Conservation (phyloP, 2,888 invertebrate species). For the Conchocele bisecta region DNA sequence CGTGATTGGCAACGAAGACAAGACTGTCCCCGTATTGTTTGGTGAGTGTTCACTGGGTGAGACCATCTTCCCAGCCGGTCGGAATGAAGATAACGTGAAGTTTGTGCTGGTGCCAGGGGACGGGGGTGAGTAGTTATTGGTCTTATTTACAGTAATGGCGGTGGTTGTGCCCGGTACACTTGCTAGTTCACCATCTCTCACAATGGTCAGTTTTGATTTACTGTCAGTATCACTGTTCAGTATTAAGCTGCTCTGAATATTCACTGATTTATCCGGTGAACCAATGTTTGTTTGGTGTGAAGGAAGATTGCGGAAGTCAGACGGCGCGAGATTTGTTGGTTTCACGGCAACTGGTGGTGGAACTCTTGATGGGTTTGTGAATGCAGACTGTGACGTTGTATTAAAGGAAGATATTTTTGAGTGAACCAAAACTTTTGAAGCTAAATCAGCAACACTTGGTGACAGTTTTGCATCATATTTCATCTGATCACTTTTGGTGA, state of each 20-base stretch:
- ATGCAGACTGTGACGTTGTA: conserved; percentile 41
- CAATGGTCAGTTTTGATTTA: neutral
- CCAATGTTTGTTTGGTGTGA: conserved; percentile 43
- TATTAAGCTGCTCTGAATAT: conserved; percentile 1
- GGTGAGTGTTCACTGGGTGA: no score
- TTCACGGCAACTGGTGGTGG: conserved; percentile 49
- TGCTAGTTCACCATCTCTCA: neutral
- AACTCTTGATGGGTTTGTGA: conserved; percentile 55
- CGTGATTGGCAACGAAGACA: conserved; percentile 19
- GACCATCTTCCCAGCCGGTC: conserved; percentile 39
- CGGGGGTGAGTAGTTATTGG: conserved; percentile 68
- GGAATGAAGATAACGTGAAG: conserved; percentile 63
- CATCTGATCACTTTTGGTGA: no score
- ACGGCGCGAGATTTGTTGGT: conserved; percentile 36
- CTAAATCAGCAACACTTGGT: neutral
- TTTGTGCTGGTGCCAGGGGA: conserved; percentile 52
- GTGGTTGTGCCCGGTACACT: conserved; percentile 30
- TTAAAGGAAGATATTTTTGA: conserved; percentile 36
- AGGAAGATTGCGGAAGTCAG: conserved; percentile 41
- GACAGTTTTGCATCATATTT: conserved; percentile 4
- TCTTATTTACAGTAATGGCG: conserved; percentile 52
- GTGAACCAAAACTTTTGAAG: conserved; percentile 28
- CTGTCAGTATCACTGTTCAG: no score
- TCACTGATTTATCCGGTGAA: neutral
- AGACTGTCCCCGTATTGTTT: neutral